Evolutionary conservation across 2,113 vertebrate species (phyloP), one percentile per base, ranked within the genome.

Genomic region (Psephotus haematonotus): DNA sequence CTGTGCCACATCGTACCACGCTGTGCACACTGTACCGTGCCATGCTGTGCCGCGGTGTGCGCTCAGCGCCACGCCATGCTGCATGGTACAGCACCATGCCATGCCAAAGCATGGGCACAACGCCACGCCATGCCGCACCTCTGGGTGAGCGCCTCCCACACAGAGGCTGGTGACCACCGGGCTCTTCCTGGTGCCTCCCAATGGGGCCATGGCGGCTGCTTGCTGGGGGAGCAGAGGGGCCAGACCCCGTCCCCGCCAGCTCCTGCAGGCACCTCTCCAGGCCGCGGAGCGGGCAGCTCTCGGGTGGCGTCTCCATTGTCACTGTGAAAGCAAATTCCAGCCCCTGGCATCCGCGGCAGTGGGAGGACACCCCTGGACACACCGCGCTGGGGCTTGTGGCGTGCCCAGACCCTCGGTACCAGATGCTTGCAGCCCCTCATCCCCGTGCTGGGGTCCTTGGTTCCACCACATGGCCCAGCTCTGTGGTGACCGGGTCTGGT

Each of bases 351-450:
- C 50, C 22, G 4, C 22, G 2, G 70, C 4, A 74, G 39, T 7
- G 4, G 53, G 53, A 55, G 2, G 37, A 29, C 7, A 10, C 10
- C 50, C 29, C 16, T 7, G 33, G 33, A 24, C 57, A 59, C 57
- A 35, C 57, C 33, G 23, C 57, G 16, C 3, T 35, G 33, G 4
- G 15, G 20, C 35, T 11, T 13, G 35, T 23, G 29, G 22, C 29
- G 14, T 23, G 17, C 29, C 22, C 39, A 6, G 52, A 43, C 6
- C 31, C 39, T 31, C 5, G 13, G 52, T n/a, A 27, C 29, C 3
- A 3, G 29, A 19, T 0, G 1, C 17, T 39, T 7, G 12, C 71
- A 44, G 9, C 17, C 39, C 23, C 39, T 43, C 39, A 4, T 7
- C 39, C 37, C 9, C 7, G 1, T 11, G 31, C 39, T 24, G 41